Evolutionary conservation across 2,888 invertebrate genomes (phyloP), one percentile per base, ranked within the genome.

Genomic region (Mimas tiliae): DNA sequence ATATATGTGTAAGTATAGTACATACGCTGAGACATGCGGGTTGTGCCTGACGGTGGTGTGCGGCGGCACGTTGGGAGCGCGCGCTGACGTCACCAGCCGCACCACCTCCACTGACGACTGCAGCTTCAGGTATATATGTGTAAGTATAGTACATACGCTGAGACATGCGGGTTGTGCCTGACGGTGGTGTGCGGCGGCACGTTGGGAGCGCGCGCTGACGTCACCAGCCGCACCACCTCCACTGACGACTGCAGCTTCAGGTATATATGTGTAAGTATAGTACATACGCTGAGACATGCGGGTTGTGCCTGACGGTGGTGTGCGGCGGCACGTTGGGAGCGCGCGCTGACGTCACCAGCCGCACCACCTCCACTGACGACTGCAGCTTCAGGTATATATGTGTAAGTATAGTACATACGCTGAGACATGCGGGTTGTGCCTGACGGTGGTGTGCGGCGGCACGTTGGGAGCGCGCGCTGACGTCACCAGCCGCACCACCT

Each of bases 351-450:
- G 99, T 99, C 58, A 99, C 96, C 11, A 99, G 96, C 79, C 98
- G 96, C 58, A 99, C 97, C 69, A 98, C 96, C 87, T 99, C 99
- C 66, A 99, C 98, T 1, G 99, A 98, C 74, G 98, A 98, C 85
- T 98, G 98, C 94, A 99, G 96, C 89, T 99, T 99, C 71, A 99
- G 94, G 90, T 99, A 99, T n/a, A n/a, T n/a, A n/a, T n/a, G n/a
- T n/a, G n/a, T n/a, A n/a, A n/a, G n/a, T n/a, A n/a, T n/a, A n/a
- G n/a, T n/a, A n/a, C n/a, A n/a, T n/a, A n/a, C n/a, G n/a, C n/a
- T n/a, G 98, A 98, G 0, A 99, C 98, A 84, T 99, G 99, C 0
- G 99, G 97, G 91, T 99, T 99, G 75, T 98, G 98, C 69, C 99
- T 94, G 48, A 99, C 96, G 86, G 98, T 97, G 71, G 97, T 97